Evolutionary conservation across 2,113 vertebrate species (phyloP), one percentile per base, ranked within the genome.

Genomic region (Gadus macrocephalus): DNA sequence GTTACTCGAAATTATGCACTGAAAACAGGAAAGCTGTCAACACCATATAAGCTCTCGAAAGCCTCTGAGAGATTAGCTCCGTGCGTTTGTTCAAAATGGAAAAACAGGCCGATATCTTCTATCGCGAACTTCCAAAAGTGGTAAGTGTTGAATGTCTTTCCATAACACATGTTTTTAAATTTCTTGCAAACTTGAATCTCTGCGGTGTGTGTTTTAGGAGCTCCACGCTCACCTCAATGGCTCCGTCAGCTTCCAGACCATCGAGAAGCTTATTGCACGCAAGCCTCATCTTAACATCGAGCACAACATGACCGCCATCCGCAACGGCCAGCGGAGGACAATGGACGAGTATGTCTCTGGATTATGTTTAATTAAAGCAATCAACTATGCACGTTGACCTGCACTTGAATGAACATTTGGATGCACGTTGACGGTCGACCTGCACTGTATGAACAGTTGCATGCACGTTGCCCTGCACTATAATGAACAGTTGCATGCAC

Each of bases 211-310:
- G 31, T 69, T 78, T 35, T 81, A 99, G 97, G 97, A 99, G 78
- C 96, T 99, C 25, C 97, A 99, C 56, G 97, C 97, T 25, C 97
- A 99, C 77, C 92, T 99, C 64, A 98, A 98, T 7, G 95, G 96
- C 64, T 98, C 93, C 3, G 95, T 98, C 82, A 98, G 97, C 82
- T 89, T 82, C 66, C 82, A 86, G 15, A 98, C 95, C 15, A 95
- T 98, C 89, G 94, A 93, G 86, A 95, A 94, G 68, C 92, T 98
- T 64, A 92, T 95, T 71, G 76, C 82, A 35, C 86, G 91, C 81
- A 98, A 98, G 55, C 94, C 94, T 0, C 81, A 92, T 62, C 94
- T 98, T 66, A 92, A 94, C 67, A 92, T 98, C 42, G 79, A 92
- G 5, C 88, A 92, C 60, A 89, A 86, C 53, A 95, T 94, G 95